Conservation (phyloP, 2,797 vertebrate species). For the Pangasius mekongensis region DNA sequence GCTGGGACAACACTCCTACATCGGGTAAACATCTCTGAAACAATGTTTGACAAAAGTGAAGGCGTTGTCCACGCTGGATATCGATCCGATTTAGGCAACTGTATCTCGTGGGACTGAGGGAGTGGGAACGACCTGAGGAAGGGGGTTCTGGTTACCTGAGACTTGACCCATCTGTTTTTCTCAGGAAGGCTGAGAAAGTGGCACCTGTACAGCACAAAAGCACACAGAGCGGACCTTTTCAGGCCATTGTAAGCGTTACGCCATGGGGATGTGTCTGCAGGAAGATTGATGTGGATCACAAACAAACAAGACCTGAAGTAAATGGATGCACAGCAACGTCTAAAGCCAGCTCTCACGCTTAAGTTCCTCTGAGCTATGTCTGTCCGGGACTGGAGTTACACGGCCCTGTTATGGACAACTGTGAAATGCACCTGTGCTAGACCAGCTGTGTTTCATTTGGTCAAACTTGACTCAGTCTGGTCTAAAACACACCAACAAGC, state of each 20-base stretch:
- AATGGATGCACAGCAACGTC: neutral
- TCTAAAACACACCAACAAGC: neutral
- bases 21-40: conserved; percentile 50
- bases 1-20: conserved; percentile 48
- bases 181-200: conserved; percentile 36
- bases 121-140: conserved; percentile 27
- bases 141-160: conserved; percentile 53
- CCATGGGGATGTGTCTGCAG: conserved; percentile 7
- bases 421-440: neutral
- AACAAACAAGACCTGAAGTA: conserved; percentile 6
- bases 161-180: conserved; percentile 44
- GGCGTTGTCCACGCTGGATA: conserved; percentile 48
- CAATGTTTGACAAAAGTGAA: conserved; percentile 44
- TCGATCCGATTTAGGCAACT: conserved; percentile 51
- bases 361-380: neutral
- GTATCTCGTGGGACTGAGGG: conserved; percentile 48
- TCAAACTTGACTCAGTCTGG: neutral
- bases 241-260: conserved; percentile 12
- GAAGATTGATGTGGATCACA: conserved; percentile 17
- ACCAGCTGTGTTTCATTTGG: neutral
- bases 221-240: conserved; percentile 6
- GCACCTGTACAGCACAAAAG: conserved; percentile 21
- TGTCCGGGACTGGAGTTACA: neutral
- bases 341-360: neutral
- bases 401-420: neutral